Percentiles rank a stretch among this genome's conserved stretches.
phyloP scores from a whole-genome alignment of 2,888 invertebrate genomes.

The Drosophila pseudotalamancana region DNA sequence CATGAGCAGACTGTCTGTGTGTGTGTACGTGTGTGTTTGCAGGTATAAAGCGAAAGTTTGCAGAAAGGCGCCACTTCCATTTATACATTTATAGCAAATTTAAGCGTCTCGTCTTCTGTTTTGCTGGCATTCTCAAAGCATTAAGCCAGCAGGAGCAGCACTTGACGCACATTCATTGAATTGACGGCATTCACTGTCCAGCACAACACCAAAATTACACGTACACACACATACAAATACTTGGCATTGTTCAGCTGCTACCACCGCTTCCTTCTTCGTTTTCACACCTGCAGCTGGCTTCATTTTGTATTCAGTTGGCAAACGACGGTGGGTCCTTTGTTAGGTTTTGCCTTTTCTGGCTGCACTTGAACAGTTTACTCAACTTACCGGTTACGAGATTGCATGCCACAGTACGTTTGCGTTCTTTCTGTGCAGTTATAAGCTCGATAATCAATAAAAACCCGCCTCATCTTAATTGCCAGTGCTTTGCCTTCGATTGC shows the following conservation, averaged over 20 bases:
- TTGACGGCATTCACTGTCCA: constrained; percentile 45
- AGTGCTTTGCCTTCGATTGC: constrained; percentile 14
- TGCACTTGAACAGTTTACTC: constrained; percentile 31
- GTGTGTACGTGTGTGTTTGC: constrained; percentile 1
- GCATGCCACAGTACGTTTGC: neutral
- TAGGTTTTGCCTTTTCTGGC: constrained; percentile 25
- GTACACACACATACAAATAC: neutral
- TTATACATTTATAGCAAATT: constrained; percentile 73
- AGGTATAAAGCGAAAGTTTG: constrained; percentile 54
- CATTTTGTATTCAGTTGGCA: constrained; percentile 62
- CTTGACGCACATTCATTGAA: constrained; percentile 46
- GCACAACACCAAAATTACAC: constrained; percentile 8
- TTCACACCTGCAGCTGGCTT: constrained; percentile 20
- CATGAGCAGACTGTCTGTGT: constrained; percentile 18
- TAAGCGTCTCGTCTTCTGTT: constrained; percentile 62
- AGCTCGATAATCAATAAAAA: constrained; percentile 57
- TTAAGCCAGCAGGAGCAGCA: constrained; percentile 40
- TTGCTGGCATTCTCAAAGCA: constrained; percentile 44
- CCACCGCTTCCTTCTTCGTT: neutral
- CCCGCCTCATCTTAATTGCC: constrained; percentile 40
- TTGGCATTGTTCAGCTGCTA: neutral
- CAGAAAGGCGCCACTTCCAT: constrained; percentile 56
- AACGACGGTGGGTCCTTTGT: constrained; percentile 38
- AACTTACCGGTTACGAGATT: constrained; percentile 16
- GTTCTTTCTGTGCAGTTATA: neutral